phyloP scores from a whole-genome alignment of 1,140 invertebrate species.

The Panonychus citri region DNA sequence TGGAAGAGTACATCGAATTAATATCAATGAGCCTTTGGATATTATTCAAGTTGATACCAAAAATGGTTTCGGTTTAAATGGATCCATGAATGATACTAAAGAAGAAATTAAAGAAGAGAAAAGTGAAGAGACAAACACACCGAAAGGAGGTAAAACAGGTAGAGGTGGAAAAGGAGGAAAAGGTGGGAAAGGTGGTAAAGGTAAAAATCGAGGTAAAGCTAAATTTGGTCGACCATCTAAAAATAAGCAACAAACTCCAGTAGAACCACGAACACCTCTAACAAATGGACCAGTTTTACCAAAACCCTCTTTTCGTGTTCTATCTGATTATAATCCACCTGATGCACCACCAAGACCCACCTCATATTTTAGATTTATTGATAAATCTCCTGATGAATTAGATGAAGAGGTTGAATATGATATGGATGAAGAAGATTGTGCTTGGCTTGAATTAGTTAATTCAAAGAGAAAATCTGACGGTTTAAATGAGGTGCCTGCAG shows the following conservation, averaged over 20 bases:
- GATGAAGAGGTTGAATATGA: constrained; percentile 90
- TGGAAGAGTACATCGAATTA: constrained; percentile 30
- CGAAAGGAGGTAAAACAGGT: neutral
- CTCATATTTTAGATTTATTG: constrained; percentile 66
- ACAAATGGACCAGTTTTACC: constrained; percentile 31
- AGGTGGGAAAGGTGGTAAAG: constrained; percentile 1
- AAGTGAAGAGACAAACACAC: neutral
- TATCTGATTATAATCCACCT: constrained; percentile 48
- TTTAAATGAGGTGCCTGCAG: constrained; percentile 43
- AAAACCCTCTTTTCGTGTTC: constrained; percentile 51
- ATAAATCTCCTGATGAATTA: constrained; percentile 75
- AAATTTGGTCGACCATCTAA: neutral
- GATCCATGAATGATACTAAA: neutral
- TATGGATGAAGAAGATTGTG: constrained; percentile 86
- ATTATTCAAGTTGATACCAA: constrained; percentile 15
- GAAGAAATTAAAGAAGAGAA: neutral
- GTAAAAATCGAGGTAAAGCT: neutral
- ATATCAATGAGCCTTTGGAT: constrained; percentile 27
- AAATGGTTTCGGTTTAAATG: neutral
- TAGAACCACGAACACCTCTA: neutral
- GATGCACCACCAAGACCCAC: constrained; percentile 52
- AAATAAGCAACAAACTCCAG: neutral
- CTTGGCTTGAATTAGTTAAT: constrained; percentile 73
- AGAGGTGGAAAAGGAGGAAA: neutral
- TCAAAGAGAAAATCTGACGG: constrained; percentile 42